phyloP scores from a whole-genome alignment of 2,888 invertebrate species.

The Adelphocoris suturalis region DNA sequence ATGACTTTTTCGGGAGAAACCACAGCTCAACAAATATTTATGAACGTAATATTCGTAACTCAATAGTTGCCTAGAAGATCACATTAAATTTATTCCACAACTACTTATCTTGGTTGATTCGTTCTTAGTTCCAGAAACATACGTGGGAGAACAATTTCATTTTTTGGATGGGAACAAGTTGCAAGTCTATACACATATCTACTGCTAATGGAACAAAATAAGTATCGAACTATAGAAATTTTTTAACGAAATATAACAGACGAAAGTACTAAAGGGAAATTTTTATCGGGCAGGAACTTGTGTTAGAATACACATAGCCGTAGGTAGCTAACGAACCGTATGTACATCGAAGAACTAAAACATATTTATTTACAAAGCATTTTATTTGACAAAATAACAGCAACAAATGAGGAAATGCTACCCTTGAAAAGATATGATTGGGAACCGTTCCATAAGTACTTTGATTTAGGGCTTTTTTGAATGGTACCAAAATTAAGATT shows the following conservation, averaged over 20 bases:
- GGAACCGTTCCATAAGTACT: background rate
- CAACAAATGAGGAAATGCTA: background rate
- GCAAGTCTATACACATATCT: conserved; percentile 28
- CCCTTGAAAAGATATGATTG: background rate
- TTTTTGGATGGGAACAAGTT: conserved; percentile 41
- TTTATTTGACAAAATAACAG: background rate
- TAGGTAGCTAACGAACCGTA: conserved; percentile 26
- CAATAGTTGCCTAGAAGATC: conserved; percentile 42
- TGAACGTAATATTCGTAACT: background rate
- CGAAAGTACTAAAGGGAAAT: conserved; percentile 4
- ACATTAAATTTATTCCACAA: conserved; percentile 49
- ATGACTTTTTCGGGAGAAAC: background rate
- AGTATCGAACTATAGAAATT: background rate
- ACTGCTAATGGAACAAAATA: conserved; percentile 38
- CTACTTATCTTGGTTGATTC: conserved; percentile 26
- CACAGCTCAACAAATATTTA: background rate
- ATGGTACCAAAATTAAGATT: too few species aligned
- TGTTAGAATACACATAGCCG: conserved; percentile 50
- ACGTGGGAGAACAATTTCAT: conserved; percentile 13
- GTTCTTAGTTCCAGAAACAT: conserved; percentile 50
- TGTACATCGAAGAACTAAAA: conserved; percentile 49
- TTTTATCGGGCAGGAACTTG: conserved; percentile 58
- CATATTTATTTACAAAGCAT: conserved; percentile 38
- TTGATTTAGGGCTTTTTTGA: background rate
- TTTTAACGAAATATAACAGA: background rate